Conservation (phyloP, 2,797 vertebrate species). For the Erethizon dorsatum region DNA sequence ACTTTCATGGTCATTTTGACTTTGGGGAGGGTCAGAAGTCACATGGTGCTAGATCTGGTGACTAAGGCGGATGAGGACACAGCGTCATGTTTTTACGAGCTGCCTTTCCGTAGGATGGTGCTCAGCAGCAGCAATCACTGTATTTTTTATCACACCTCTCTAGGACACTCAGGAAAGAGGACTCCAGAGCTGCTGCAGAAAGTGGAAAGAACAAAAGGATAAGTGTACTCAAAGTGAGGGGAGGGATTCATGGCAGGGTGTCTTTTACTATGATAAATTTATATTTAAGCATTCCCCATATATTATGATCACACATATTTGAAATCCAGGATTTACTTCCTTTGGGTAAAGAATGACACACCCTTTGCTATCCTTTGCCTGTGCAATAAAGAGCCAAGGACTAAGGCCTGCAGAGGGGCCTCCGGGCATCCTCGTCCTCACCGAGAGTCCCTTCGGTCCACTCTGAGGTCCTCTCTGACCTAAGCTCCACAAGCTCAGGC, state of each 20-base stretch:
- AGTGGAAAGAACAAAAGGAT: not conserved
- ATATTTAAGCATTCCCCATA: not conserved
- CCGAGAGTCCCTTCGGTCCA: not conserved
- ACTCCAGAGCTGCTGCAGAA: not conserved
- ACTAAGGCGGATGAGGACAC: not conserved
- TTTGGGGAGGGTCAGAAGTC: not conserved
- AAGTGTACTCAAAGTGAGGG: not conserved
- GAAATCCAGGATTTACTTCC: not conserved
- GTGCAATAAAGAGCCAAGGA: too few relatives aligned
- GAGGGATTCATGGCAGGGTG: too few relatives aligned
- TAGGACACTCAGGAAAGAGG: not conserved
- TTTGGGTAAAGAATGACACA: not conserved
- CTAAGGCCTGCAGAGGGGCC: too few relatives aligned
- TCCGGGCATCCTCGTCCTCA: not conserved
- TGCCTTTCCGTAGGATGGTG: not conserved
- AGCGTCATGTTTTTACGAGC: not conserved
- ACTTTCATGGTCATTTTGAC: not conserved
- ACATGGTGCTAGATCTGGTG: not conserved
- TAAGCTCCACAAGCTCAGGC: not conserved
- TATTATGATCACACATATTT: accelerated
- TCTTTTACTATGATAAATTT: not conserved
- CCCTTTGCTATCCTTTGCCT: not conserved
- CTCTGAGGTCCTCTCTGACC: not conserved
- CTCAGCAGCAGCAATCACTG: not conserved
- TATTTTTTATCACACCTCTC: not conserved